These are phyloP conservation scores for Recurvirostra avosetta DNA, from an alignment of 2,113 vertebrate species.

Conservation along the genomic window DNA sequence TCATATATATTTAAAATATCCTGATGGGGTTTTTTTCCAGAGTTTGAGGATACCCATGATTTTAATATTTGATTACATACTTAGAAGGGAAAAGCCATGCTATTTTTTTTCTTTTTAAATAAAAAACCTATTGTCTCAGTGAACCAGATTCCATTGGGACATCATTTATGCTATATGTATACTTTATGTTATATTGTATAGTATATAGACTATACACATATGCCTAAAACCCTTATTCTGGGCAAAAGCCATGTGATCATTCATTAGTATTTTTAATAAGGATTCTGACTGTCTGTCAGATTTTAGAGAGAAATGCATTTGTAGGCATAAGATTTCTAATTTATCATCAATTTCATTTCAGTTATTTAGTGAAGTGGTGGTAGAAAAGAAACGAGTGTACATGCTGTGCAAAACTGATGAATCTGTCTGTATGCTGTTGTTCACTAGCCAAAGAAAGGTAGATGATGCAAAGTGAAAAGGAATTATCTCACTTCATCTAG, in stretches of 20 bases:
- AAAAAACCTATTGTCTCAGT: background rate
- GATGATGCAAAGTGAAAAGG: background rate
- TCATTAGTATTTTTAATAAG: background rate
- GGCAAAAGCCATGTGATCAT: background rate
- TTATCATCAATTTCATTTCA: background rate
- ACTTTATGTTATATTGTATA: background rate
- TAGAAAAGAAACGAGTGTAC: background rate
- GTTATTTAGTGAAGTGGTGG: background rate
- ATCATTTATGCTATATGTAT: background rate
- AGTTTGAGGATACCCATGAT: background rate
- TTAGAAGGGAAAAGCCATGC: background rate
- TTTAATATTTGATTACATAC: background rate
- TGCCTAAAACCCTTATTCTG: background rate
- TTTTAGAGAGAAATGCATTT: background rate
- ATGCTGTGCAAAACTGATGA: background rate
- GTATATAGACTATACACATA: background rate
- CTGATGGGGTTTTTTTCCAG: too few species aligned
- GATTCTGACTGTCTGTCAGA: background rate
- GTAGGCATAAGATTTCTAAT: background rate
- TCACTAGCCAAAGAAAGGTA: background rate
- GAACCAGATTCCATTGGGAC: background rate
- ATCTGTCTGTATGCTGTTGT: background rate
- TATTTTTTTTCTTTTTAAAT: background rate
- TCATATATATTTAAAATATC: background rate
- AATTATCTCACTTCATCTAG: background rate